phyloP scores from a whole-genome alignment of 2,113 vertebrate genomes.

The Procavia capensis region DNA sequence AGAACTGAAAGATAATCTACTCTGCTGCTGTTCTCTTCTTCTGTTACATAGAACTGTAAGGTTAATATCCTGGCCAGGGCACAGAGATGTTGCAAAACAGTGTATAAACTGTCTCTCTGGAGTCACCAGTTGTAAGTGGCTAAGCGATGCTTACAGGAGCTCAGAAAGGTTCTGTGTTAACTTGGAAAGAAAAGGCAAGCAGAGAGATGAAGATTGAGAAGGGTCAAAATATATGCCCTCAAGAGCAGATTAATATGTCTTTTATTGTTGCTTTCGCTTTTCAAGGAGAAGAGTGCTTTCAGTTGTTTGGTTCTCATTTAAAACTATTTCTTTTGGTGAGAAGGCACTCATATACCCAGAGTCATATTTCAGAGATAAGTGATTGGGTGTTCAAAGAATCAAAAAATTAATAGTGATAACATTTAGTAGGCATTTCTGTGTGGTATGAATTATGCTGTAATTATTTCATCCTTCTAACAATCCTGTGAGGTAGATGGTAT shows the following conservation, averaged over 20 bases:
- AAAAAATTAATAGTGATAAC: not conserved
- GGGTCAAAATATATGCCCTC: not conserved
- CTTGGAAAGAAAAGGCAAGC: not conserved
- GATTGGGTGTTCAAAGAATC: not conserved
- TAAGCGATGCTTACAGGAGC: not conserved
- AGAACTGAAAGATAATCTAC: not conserved
- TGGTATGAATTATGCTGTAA: not conserved
- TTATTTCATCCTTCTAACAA: not conserved
- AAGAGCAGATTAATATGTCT: not conserved
- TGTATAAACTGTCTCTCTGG: not conserved
- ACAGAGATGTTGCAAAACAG: not conserved
- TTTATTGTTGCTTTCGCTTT: not conserved
- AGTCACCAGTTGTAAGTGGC: not conserved
- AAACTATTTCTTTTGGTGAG: not conserved
- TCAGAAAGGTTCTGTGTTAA: not conserved
- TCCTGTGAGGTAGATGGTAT: not conserved
- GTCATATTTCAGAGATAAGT: not conserved
- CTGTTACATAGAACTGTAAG: not conserved
- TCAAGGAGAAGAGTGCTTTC: not conserved
- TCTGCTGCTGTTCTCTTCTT: not conserved
- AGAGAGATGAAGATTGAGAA: conserved; percentile 8
- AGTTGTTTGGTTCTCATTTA: not conserved
- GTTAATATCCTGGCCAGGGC: not conserved
- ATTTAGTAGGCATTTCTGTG: not conserved
- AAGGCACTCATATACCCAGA: not conserved